Evolutionary conservation across 2,113 vertebrate species (phyloP), one percentile per base, ranked within the genome.

Genomic region (Gymnogyps californianus): DNA sequence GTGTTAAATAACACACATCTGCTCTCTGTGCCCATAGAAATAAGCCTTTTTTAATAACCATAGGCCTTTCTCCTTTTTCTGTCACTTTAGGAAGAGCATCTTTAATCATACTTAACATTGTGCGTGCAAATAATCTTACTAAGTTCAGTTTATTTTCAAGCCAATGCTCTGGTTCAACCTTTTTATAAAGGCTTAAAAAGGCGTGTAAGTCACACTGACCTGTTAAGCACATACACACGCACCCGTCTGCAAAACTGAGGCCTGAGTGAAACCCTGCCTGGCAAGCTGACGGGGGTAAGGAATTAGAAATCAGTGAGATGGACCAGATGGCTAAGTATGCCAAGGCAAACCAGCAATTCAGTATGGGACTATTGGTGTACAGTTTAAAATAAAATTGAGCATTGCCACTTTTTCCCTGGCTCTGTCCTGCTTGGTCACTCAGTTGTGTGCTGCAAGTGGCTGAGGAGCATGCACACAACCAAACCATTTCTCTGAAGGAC

Each of bases 41-140:
- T 67, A 74, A 58, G 4, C 11, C 4, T 34, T 82, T 77, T 91
- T 47, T 9, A 64, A 57, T 66, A 78, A 67, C 2, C 4, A 29
- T 16, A 26, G 21, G 7, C 40, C 32, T 64, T 84, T 55, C 21
- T 76, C 13, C 8, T 64, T 70, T 62, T 71, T 21, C 52, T 91
- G 42, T 55, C 31, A 55, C 52, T 93, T 87, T 55, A 22, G 24
- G 32, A 58, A 81, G n/a, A 59, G 7, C n/a, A 58, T 47, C 25
- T 32, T 29, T 83, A 78, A 75, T 42, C 47, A 21, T 11, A 29
- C 21, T 24, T 34, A 77, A 36, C 38, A 12, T 36, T 14, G 4
- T 1, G 0, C 0, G 0, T 34, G 36, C 26, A 38, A 87, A 66
- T 55, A 71, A 54, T 59, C 32, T 15, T 54, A 59, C 0, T n/a